Base-by-base conservation (phyloP, 2,888 invertebrate species). In the Onchidella celtica region DNA sequence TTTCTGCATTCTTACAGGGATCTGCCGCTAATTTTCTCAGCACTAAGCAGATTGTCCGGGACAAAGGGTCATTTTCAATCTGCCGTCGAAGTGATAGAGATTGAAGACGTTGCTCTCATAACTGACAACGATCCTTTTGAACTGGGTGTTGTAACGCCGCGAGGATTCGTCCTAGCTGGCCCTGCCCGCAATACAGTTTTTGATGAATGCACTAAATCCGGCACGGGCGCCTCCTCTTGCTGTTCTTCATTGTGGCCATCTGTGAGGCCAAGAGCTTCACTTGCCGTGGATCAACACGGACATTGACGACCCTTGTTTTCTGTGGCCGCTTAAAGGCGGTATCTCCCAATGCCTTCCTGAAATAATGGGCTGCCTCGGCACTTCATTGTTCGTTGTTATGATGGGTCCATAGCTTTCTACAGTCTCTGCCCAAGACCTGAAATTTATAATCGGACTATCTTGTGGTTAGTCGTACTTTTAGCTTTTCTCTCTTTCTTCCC, bases 1-100 rank as follows among this genome's bases (percentile, higher is more conserved):
- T 73, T 61, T 73, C 38, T 27, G 17, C 73, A 73, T 73, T 73
- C 73, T 61, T 61, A 61, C 9, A 59, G 38, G 73, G 73, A 73
- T 73, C 73, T 11, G 59, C 11, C 36, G 36, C 73, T 34, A 47
- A 61, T 38, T 59, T 59, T 73, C 24, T 73, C 61, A 17, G 21
- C n/a, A 24, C 0, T 73, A 24, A 73, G 73, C 61, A 27, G 73
- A 59, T 73, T 73, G 73, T 6, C 14, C 34, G 38, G 14, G 38
- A 73, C 73, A 73, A 73, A 73, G 27, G 61, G 34, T 36, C 36
- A 73, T 27, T 73, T 59, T 34, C 38, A 59, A 36, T 38, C 38
- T 27, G 14, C 36, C 17, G 59, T 73, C 61, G 38, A 24, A 17
- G 27, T 34, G 34, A 34, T 9, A 66, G 61, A 61, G 73, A 73